These are phyloP conservation scores for Bufo bufo DNA, from an alignment of 2,113 vertebrate genomes.

Conservation along the genomic window DNA sequence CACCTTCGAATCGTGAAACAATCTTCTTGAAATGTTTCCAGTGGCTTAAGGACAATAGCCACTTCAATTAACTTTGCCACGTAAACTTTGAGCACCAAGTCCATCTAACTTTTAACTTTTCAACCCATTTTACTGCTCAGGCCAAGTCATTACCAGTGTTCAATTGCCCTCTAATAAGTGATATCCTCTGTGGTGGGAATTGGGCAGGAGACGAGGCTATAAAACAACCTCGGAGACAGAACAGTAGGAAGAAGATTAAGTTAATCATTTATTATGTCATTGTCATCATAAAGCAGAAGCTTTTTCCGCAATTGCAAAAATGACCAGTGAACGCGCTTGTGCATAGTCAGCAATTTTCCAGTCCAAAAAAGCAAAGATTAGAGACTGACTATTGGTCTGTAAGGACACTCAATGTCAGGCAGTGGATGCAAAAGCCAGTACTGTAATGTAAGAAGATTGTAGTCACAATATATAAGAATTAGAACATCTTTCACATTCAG, in stretches of 20 bases:
- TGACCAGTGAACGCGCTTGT: neutral
- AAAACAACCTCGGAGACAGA: neutral
- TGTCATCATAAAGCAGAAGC: neutral
- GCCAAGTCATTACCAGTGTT: neutral
- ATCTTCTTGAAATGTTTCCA: neutral
- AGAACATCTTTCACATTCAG: too few species aligned
- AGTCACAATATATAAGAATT: too few species aligned
- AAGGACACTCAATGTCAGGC: too few species aligned
- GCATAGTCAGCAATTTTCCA: neutral
- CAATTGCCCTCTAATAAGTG: neutral
- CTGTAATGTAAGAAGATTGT: too few species aligned
- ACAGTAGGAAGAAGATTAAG: neutral
- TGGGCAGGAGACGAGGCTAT: neutral
- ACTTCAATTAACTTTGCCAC: conserved; percentile 5
- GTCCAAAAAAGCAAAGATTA: neutral
- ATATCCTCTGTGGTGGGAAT: neutral
- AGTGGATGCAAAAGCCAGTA: too few species aligned
- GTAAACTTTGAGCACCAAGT: neutral
- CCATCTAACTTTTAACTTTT: neutral
- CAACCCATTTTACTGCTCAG: neutral
- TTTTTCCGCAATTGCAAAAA: neutral
- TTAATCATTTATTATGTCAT: neutral
- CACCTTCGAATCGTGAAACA: neutral
- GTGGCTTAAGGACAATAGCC: neutral
- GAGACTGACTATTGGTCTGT: neutral